Evolutionary conservation across 2,888 invertebrate species (phyloP).

Genomic region (Drosophila melanosoma): DNA sequence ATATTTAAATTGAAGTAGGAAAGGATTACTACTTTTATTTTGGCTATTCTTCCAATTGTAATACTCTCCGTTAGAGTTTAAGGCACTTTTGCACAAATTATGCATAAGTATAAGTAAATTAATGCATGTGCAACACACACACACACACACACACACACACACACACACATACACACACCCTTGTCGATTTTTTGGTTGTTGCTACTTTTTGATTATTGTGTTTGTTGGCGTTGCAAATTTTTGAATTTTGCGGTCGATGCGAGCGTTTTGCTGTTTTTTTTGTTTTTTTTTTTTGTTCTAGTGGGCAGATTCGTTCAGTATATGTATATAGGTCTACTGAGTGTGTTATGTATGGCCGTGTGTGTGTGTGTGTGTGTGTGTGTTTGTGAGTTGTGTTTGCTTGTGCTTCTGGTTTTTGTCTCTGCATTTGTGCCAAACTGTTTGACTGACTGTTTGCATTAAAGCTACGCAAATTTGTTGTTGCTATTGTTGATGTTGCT

Average conservation of each 20-base stretch:
- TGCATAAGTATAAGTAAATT: conserved; percentile 78
- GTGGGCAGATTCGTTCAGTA: conserved; percentile 22
- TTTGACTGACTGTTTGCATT: conserved; percentile 65
- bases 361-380: conserved; percentile 8
- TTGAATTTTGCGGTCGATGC: conserved; percentile 68
- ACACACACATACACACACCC: conserved; percentile 8
- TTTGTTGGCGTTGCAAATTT: conserved; percentile 43
- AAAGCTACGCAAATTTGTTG: conserved; percentile 62
- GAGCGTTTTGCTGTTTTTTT: conserved; percentile 56
- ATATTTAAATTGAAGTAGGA: not conserved
- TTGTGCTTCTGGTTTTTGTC: conserved; percentile 15
- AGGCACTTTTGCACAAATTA: conserved; percentile 68
- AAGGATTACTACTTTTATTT: not conserved
- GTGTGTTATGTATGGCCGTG: conserved; percentile 10
- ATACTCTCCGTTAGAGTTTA: not conserved
- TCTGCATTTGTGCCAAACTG: conserved; percentile 46
- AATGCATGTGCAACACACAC: conserved; percentile 49
- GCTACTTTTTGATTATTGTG: not conserved
- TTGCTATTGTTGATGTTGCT: conserved; percentile 9
- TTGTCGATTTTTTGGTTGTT: conserved; percentile 13
- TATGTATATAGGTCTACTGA: not conserved
- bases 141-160: no score
- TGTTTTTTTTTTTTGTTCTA: conserved; percentile 31
- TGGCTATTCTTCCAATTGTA: not conserved
- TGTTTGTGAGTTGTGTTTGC: not conserved